phyloP scores from a whole-genome alignment of 1,140 invertebrate species.

The Drosophila triauraria region DNA sequence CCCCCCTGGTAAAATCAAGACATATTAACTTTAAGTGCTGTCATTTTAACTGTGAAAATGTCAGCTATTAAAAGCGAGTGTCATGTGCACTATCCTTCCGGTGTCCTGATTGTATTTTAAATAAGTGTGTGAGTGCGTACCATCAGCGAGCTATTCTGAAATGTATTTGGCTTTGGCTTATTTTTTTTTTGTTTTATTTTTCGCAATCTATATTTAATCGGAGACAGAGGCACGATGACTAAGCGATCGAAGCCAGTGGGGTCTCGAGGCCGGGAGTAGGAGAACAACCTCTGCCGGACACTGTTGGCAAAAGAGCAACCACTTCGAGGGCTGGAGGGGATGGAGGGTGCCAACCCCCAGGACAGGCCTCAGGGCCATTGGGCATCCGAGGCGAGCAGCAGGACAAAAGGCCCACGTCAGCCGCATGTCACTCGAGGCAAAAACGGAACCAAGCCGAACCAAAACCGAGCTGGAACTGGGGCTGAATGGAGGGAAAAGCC shows the following conservation, averaged over 20 bases:
- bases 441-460: conserved; percentile 50
- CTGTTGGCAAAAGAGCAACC: conserved; percentile 52
- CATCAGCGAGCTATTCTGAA: conserved; percentile 3
- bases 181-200: not conserved
- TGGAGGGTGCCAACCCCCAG: conserved; percentile 6
- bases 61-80: not conserved
- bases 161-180: not conserved
- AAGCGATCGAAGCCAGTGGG: conserved; percentile 25
- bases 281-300: conserved; percentile 41
- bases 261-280: not conserved
- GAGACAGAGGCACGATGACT: conserved; percentile 30
- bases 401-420: conserved; percentile 61
- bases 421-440: conserved; percentile 72
- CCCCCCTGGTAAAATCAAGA: not conserved
- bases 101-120: not conserved
- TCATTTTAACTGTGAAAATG: not conserved
- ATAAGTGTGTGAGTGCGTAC: too few species aligned
- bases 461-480: conserved; percentile 1
- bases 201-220: conserved; percentile 43
- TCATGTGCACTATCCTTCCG: not conserved
- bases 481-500: not conserved
- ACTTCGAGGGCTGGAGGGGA: not conserved
- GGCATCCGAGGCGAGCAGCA: conserved; percentile 35
- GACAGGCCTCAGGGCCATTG: conserved; percentile 32
- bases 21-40: not conserved